A percentile compares a stretch with the other conserved stretches of the same genome.
phyloP scores from a whole-genome alignment of 2,888 invertebrate species.

The Eupithecia pulchellata region DNA sequence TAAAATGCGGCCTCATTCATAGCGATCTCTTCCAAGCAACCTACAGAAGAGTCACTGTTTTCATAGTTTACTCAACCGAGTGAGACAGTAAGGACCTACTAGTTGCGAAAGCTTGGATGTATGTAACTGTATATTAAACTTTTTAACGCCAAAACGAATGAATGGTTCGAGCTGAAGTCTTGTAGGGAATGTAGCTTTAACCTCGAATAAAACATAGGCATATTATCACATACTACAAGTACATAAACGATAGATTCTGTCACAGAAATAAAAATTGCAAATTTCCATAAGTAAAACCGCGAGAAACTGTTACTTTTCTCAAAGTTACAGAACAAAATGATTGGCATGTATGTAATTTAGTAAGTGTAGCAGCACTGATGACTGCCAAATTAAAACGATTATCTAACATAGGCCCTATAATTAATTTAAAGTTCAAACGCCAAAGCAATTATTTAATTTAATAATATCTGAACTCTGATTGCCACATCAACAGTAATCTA shows the following conservation, averaged over 20 bases:
- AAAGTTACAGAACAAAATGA: neutral
- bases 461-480: conserved; percentile 6
- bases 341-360: neutral
- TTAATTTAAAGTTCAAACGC: conserved; percentile 20
- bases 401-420: conserved; percentile 5
- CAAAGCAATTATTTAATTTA: conserved; percentile 21
- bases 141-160: no score
- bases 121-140: no score
- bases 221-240: neutral
- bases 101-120: no score
- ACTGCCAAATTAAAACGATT: neutral
- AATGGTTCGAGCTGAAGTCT: no score
- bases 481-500: conserved; percentile 1
- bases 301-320: neutral
- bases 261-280: neutral
- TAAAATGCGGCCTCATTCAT: no score
- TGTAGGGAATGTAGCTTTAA: no score
- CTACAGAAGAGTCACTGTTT: conserved; percentile 12
- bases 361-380: neutral
- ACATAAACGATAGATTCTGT: neutral
- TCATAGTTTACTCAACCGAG: neutral
- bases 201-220: neutral
- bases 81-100: neutral
- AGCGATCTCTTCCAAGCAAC: neutral
- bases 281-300: neutral